Percentiles rank a stretch among this genome's conserved stretches.
Evolutionary conservation across 2,797 vertebrate genomes (phyloP).

Genomic region (Perodicticus potto): DNA sequence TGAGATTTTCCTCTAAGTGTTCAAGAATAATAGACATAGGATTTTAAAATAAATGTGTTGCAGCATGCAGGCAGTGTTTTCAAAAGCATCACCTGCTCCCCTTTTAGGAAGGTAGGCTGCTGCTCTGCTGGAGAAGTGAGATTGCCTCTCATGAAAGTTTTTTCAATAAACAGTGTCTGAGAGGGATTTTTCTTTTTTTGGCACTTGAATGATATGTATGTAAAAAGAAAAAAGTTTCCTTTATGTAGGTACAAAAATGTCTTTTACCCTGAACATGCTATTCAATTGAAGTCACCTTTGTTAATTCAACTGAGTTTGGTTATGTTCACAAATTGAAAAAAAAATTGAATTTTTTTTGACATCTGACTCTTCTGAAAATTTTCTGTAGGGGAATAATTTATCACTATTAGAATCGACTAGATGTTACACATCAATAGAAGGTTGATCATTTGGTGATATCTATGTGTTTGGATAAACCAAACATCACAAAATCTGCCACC

Average conservation of each 20-base stretch:
- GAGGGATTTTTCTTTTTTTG: conserved; percentile 68
- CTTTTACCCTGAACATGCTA: conserved; percentile 68
- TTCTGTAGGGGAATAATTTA: not conserved
- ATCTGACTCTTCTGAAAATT: conserved; percentile 61
- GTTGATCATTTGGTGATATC: conserved; percentile 26
- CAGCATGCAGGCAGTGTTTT: conserved; percentile 67
- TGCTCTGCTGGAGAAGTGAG: conserved; percentile 70
- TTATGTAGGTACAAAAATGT: conserved; percentile 60
- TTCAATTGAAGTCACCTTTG: conserved; percentile 64
- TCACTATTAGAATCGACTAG: conserved; percentile 23
- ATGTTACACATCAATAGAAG: conserved; percentile 30
- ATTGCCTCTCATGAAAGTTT: conserved; percentile 66
- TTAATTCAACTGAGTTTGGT: conserved; percentile 74
- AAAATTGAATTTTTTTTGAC: conserved; percentile 26
- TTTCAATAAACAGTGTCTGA: conserved; percentile 70
- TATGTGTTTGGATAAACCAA: conserved; percentile 16
- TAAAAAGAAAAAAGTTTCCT: conserved; percentile 66
- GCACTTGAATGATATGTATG: conserved; percentile 66
- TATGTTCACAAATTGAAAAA: conserved; percentile 52
- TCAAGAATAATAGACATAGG: conserved; percentile 70
- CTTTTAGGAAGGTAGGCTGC: conserved; percentile 66
- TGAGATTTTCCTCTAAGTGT: conserved; percentile 63
- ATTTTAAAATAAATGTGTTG: conserved; percentile 77
- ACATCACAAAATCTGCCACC: not conserved
- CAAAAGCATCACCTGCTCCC: conserved; percentile 65